phyloP scores from a whole-genome alignment of 2,113 vertebrate genomes.

The Tupaia tana region DNA sequence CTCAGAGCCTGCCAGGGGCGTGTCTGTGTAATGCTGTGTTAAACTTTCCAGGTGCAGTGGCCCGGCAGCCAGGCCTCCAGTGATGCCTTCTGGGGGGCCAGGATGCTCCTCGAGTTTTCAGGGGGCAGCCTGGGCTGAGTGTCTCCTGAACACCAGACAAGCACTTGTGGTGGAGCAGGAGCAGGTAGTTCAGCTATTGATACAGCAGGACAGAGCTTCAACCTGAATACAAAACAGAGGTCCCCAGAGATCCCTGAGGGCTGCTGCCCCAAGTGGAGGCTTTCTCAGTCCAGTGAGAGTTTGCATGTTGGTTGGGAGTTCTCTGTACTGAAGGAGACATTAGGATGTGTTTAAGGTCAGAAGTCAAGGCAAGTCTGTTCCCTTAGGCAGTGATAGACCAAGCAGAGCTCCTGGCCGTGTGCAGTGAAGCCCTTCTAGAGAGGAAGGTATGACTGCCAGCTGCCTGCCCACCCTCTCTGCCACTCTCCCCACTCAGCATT shows the following conservation, averaged over 20 bases:
- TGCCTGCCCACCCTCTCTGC: rapidly evolving
- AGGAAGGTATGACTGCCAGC: neutral
- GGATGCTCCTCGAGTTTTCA: conserved; percentile 63
- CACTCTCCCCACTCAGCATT: no score
- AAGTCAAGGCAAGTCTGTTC: neutral
- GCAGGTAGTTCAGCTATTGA: neutral
- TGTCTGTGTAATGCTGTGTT: neutral
- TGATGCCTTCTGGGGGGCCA: conserved; percentile 50
- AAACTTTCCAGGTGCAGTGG: conserved; percentile 53
- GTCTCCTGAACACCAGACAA: neutral
- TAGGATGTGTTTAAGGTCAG: neutral
- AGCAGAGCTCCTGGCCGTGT: neutral
- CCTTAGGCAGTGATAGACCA: rapidly evolving
- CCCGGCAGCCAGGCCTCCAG: neutral
- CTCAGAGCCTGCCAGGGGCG: neutral
- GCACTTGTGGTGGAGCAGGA: neutral
- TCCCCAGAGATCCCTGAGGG: neutral
- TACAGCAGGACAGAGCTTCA: neutral
- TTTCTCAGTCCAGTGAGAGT: neutral
- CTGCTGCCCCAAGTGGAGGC: neutral
- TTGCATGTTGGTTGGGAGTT: neutral
- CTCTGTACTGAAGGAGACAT: neutral
- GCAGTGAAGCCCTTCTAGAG: neutral
- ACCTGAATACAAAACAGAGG: neutral
- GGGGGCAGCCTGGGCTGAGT: conserved; percentile 3